phyloP scores from a whole-genome alignment of 1,140 invertebrate genomes.

The Drosophila punjabiensis region DNA sequence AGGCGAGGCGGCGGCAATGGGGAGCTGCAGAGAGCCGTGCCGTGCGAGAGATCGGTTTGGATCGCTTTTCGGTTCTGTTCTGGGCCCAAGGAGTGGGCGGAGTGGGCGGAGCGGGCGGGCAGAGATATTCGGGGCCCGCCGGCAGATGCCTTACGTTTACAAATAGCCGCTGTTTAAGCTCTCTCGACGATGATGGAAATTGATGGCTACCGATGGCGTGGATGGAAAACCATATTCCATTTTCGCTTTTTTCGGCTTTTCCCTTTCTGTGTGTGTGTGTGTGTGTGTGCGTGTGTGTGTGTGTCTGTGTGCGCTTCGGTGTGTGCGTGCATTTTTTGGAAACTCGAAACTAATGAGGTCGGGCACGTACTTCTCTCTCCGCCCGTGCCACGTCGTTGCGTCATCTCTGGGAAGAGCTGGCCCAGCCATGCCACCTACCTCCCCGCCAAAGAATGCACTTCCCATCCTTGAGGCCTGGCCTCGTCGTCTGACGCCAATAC shows the following conservation, averaged over 20 bases:
- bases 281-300: background rate
- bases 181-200: constrained; percentile 57
- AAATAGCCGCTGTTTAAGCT: constrained; percentile 61
- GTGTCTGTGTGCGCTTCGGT: background rate
- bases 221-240: constrained; percentile 31
- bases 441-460: constrained; percentile 10
- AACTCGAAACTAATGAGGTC: constrained; percentile 76
- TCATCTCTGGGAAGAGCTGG: constrained; percentile 27
- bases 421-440: background rate
- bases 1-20: background rate
- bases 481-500: background rate
- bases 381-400: constrained; percentile 37
- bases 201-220: constrained; percentile 41
- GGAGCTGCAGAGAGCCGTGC: constrained; percentile 17
- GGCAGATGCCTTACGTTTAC: constrained; percentile 33
- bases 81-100: constrained; percentile 37
- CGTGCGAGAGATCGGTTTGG: constrained; percentile 50
- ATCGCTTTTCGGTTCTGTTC: constrained; percentile 28
- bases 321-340: constrained; percentile 51
- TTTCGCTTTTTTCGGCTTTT: constrained; percentile 36
- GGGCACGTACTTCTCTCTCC: constrained; percentile 50
- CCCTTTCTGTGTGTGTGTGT: background rate
- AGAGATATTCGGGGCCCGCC: constrained; percentile 13
- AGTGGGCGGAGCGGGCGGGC: background rate
- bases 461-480: constrained; percentile 20